Evolutionary conservation across 1,140 invertebrate species (phyloP).

Genomic region (Hormaphis cornu): DNA sequence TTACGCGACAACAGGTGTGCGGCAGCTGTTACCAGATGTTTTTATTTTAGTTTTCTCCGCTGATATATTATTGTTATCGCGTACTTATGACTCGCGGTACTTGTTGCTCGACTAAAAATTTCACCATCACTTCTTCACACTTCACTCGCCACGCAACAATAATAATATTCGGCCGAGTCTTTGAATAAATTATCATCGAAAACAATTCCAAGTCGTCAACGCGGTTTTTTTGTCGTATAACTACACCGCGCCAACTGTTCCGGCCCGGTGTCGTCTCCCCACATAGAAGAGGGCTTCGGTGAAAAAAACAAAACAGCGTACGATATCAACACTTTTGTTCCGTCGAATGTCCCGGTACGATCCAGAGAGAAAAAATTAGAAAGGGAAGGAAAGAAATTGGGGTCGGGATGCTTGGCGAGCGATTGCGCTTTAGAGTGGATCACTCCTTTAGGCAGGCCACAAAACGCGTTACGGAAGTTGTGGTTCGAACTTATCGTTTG

Average conservation of each 20-base stretch:
- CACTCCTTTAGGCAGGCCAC: too few relatives aligned
- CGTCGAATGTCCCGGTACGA: too few relatives aligned
- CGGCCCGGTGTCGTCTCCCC: neutral
- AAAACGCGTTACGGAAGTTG: neutral
- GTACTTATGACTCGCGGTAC: neutral
- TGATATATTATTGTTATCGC: neutral
- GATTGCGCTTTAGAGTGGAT: too few relatives aligned
- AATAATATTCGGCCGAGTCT: neutral
- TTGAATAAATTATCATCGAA: constrained; percentile 27
- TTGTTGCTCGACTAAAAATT: constrained; percentile 6
- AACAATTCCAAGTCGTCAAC: constrained; percentile 8
- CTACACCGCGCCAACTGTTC: neutral
- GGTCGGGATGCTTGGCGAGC: too few relatives aligned
- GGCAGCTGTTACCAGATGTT: too few relatives aligned
- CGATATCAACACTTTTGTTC: too few relatives aligned
- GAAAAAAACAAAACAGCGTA: too few relatives aligned
- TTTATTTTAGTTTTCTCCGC: neutral
- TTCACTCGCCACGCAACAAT: neutral
- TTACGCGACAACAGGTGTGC: too few relatives aligned
- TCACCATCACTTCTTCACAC: neutral
- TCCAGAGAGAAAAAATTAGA: too few relatives aligned
- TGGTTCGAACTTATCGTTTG: too few relatives aligned
- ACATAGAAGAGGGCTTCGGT: too few relatives aligned
- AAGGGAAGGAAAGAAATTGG: too few relatives aligned
- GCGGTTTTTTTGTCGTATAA: constrained; percentile 7